Base-by-base conservation (phyloP, 2,888 invertebrate genomes). In the Silvanus unidentatus region DNA sequence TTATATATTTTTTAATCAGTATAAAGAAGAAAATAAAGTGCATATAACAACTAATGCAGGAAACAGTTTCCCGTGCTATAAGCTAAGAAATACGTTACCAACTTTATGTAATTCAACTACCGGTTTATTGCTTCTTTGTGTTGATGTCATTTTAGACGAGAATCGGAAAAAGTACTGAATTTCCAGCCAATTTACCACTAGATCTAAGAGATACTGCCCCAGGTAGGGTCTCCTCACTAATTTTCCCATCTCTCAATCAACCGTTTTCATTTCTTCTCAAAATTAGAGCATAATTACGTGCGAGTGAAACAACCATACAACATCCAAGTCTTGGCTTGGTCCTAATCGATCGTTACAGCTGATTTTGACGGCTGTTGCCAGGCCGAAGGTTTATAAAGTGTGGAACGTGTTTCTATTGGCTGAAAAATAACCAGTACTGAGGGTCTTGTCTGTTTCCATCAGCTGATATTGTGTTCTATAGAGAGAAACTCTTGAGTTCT, bases 351-450 rank as follows among this genome's bases (percentile, higher is more conserved):
- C 66, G 65, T 66, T 68, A 62, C 68, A 68, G 67, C 68, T 68
- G 68, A 68, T 65, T 68, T 66, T 68, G 66, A 68, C 64, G 66
- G 66, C 67, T 68, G 68, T 68, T 68, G 65, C 68, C 66, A 68
- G 68, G 68, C 68, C 58, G 63, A 57, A 58, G 58, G 59, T 60
- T 61, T 57, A 55, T 58, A 58, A 61, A 60, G 57, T 52, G 55
- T 50, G 47, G 45, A 47, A 48, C 52, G 50, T 49, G 44, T 57
- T 52, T 55, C 50, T 45, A 68, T 68, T 68, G 66, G 67, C 48
- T 44, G 57, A 37, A 40, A 36, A 43, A 39, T 37, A 45, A 49
- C 53, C 50, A 50, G 50, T 54, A 52, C 58, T 53, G 49, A 50
- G 49, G 43, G 51, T 48, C 50, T 56, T 53, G 51, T 54, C 57